A percentile compares a stretch with the other conserved stretches of the same genome.
phyloP scores from a whole-genome alignment of 2,113 vertebrate species.

The Uropsilus gracilis region DNA sequence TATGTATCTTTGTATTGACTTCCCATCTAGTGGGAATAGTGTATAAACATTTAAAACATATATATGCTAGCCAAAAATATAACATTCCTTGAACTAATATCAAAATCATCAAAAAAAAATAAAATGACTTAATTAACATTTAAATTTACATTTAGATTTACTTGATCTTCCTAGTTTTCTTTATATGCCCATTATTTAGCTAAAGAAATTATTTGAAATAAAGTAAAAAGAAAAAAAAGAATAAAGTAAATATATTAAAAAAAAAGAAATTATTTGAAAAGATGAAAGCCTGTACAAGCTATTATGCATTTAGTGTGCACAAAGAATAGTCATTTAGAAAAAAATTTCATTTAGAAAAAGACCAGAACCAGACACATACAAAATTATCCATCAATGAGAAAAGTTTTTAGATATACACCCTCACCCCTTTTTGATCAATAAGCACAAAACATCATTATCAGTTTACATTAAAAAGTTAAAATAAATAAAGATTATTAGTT shows the following conservation, averaged over 20 bases:
- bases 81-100: constrained; percentile 29
- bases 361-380: neutral
- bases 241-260: no score
- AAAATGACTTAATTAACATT: neutral
- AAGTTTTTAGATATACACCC: neutral
- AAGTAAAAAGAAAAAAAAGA: no score
- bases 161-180: constrained; percentile 34
- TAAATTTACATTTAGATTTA: constrained; percentile 28
- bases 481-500: constrained; percentile 7
- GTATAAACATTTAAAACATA: neutral
- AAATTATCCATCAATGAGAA: neutral
- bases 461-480: constrained; percentile 31
- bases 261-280: constrained; percentile 62
- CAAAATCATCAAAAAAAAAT: constrained; percentile 44
- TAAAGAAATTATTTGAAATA: constrained; percentile 62
- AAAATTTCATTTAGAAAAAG: constrained; percentile 28
- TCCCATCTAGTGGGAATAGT: neutral
- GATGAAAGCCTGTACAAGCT: constrained; percentile 43
- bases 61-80: constrained; percentile 8
- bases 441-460: neutral
- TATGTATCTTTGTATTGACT: neutral
- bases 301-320: neutral
- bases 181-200: constrained; percentile 30
- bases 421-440: neutral
- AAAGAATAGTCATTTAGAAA: constrained; percentile 53